Evolutionary conservation across 2,797 vertebrate genomes (phyloP).

Genomic region (Microhierax caerulescens): DNA sequence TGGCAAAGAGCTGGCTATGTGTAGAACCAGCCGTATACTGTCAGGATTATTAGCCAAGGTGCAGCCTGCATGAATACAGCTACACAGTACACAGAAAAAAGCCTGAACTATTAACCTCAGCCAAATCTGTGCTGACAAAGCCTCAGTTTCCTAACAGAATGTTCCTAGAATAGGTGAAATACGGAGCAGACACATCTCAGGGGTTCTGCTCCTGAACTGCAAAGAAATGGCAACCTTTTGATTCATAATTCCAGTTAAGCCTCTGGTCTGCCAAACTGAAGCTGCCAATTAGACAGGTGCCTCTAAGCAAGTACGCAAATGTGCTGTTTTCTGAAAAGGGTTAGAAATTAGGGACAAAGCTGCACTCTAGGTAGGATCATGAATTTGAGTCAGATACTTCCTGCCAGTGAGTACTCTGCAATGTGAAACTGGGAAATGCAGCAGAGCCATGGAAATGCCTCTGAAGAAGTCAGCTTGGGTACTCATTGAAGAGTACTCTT

Average conservation of each 20-base stretch:
- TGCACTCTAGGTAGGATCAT: neutral
- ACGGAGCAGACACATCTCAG: neutral
- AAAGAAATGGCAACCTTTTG: neutral
- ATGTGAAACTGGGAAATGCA: neutral
- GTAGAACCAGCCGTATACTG: neutral
- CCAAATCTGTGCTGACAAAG: neutral
- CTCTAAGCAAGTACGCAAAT: rapidly evolving
- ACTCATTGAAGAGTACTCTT: neutral
- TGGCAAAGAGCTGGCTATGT: neutral
- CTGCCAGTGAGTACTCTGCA: neutral
- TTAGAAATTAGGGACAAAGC: neutral
- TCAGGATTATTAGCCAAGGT: neutral
- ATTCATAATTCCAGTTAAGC: neutral
- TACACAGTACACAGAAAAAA: neutral
- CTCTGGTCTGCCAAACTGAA: neutral
- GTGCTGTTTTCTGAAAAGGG: neutral
- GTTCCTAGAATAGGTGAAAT: neutral
- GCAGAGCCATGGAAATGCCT: neutral
- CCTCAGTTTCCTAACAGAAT: neutral
- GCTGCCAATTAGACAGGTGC: neutral
- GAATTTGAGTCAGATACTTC: neutral
- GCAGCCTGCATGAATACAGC: neutral
- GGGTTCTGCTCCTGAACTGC: neutral
- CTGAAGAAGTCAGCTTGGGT: neutral
- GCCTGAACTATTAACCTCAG: neutral